phyloP scores from a whole-genome alignment of 2,113 vertebrate species.

The Anoplopoma fimbria region DNA sequence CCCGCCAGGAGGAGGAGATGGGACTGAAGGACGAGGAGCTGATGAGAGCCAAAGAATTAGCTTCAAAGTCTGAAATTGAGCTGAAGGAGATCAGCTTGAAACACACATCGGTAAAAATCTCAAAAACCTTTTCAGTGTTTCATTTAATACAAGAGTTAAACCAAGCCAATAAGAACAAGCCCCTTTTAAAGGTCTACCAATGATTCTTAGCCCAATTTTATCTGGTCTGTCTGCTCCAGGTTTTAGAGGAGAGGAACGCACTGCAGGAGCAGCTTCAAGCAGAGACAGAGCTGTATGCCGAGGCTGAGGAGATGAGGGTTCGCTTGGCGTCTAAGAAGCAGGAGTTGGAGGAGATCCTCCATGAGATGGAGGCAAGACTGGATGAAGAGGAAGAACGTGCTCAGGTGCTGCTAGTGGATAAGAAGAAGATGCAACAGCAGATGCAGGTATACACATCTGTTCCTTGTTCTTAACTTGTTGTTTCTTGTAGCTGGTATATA shows the following conservation, averaged over 20 bases:
- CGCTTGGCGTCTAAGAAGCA: slow-evolving; percentile 93
- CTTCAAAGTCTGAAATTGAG: slow-evolving; percentile 88
- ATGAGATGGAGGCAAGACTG: slow-evolving; percentile 95
- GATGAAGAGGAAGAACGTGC: slow-evolving; percentile 94
- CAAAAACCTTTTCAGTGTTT: neutral
- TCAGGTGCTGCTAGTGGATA: slow-evolving; percentile 89
- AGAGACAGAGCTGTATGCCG: slow-evolving; percentile 93
- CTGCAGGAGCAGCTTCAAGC: slow-evolving; percentile 94
- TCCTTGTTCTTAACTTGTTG: neutral
- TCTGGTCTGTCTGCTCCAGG: slow-evolving; percentile 36
- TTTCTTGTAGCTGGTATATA: neutral
- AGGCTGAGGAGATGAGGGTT: slow-evolving; percentile 95
- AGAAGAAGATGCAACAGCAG: slow-evolving; percentile 96
- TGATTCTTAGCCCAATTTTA: neutral
- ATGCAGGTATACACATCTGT: slow-evolving; percentile 87
- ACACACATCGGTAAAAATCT: slow-evolving; percentile 87
- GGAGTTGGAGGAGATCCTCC: slow-evolving; percentile 95
- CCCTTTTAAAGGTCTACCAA: neutral
- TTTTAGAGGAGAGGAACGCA: slow-evolving; percentile 90
- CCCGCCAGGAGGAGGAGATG: slow-evolving; percentile 97
- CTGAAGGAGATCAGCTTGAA: slow-evolving; percentile 91
- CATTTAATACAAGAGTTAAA: neutral
- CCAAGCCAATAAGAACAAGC: neutral
- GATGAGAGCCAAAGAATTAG: slow-evolving; percentile 87
- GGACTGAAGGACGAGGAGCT: slow-evolving; percentile 94